Base-by-base conservation (phyloP, 2,888 invertebrate species). In the Slavum lentiscoides region DNA sequence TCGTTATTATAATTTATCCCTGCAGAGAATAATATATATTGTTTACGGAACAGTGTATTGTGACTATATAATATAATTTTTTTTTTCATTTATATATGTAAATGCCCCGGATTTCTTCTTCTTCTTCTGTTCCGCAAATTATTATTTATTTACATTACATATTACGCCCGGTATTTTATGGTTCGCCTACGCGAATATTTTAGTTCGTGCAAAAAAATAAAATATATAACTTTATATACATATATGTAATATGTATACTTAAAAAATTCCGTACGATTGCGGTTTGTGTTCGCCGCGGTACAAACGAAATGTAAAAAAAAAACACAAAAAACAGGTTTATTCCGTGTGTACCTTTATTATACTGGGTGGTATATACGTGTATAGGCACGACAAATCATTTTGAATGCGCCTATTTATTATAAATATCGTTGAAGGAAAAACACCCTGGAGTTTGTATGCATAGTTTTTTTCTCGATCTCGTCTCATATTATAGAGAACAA, bases 111-210 rank as follows among this genome's bases (percentile, higher is more conserved):
- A 30, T 55, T 70, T 37, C 55, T 55, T 58, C n/a, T 39, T 2
- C 30, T 70, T 37, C 55, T 55, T 58, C n/a, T 39, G 58, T 66
- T 55, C 30, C 30, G 37, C 21, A 55, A 74, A 58, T 66, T 66
- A 55, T 74, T 39, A 55, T 64, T 64, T 55, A 74, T 66, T 66
- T 74, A 66, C 37, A 58, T 19, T 74, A 37, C 15, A n/a, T 30
- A 30, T 30, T 30, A 30, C 30, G 30, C 15, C 13, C 53, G 53
- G 19, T 64, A 74, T 53, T 73, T 62, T 30, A 2, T 62, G 15
- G 37, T 53, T 37, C 53, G 19, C 53, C 62, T 74, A 53, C 62
- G n/a, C 53, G 49, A 49, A 37, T 61, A 61, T 72, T 39, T 61
- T 23, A 61, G 23, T 61, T 61, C 43, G 19, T n/a, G 8, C 3